Evolutionary conservation across 2,888 invertebrate species (phyloP), one percentile per base, ranked within the genome.

Genomic region (Sesamia inferens): DNA sequence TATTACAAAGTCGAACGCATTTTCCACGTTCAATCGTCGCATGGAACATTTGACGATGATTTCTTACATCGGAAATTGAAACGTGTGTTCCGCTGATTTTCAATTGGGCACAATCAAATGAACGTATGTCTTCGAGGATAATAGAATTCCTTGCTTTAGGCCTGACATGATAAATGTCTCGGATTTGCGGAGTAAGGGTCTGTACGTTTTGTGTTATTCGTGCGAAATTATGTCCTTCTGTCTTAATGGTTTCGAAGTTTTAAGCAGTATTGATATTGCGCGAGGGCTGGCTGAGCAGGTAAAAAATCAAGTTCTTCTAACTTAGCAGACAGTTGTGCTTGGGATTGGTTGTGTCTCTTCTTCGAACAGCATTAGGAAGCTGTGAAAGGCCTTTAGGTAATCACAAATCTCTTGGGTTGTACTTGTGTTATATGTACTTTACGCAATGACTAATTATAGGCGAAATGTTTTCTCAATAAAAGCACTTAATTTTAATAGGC

Each of bases 61-160:
- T 72, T 79, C 73, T 78, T 69, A 68, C 77, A 62, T 59, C 61
- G 84, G 73, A 82, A 78, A 85, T 85, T 82, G 77, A 86, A 86
- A 79, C 82, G 77, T 76, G 71, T 77, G 75, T 84, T 75, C 70
- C 67, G 59, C 63, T 73, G 58, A 84, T 76, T 85, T 86, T 70
- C 82, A 82, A 84, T 84, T 82, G 79, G 70, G 68, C 74, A 75
- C 79, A 82, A 86, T 85, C 82, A 80, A 82, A 85, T 86, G 72
- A 79, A 68, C 77, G 71, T 85, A 74, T 84, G 84, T 85, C 84
- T 85, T 84, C 67, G n/a, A 39, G 81, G 74, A 78, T 84, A 84
- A 84, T 84, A 67, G 84, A 84, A 84, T 84, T 81, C 68, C 86
- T 74, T 85, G 54, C 86, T 83, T 74, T 74, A 75, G 76, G 70